Percentiles rank a stretch among this genome's conserved stretches.
Conservation (phyloP, 2,888 invertebrate genomes). For the Agrotis ipsilon region DNA sequence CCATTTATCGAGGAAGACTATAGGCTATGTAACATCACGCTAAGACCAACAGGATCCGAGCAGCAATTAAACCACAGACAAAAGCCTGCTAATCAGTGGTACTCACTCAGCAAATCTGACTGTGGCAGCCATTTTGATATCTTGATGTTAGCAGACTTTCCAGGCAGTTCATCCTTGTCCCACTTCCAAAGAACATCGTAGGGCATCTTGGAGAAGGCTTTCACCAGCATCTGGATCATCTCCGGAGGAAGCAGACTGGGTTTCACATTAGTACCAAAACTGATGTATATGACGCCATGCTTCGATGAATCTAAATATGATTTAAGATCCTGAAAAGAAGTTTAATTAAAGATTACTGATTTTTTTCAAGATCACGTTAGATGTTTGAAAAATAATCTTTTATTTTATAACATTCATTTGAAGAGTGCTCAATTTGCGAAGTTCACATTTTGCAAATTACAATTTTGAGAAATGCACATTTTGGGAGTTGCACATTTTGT, state of each 20-base stretch:
- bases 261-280: conserved; percentile 83
- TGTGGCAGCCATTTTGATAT: conserved; percentile 68
- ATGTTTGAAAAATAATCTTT: no score
- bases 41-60: no score
- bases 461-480: no score
- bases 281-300: conserved; percentile 85
- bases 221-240: conserved; percentile 71
- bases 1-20: no score
- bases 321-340: conserved; percentile 74
- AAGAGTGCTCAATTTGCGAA: no score
- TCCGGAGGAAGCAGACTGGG: conserved; percentile 74
- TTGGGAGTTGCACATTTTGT: no score
- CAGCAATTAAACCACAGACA: no score
- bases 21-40: no score
- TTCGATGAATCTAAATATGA: conserved; percentile 78
- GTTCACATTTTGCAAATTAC: no score
- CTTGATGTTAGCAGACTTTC: conserved; percentile 78
- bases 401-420: no score
- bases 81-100: no score
- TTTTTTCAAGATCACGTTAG: no score
- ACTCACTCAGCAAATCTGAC: conserved; percentile 62
- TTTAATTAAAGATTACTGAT: background rate
- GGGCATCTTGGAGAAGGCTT: conserved; percentile 80
- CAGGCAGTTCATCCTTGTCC: conserved; percentile 78
- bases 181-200: conserved; percentile 87